A percentile compares a stretch with the other conserved stretches of the same genome.
phyloP scores from a whole-genome alignment of 2,113 vertebrate genomes.

The Pseudopipra pipra region DNA sequence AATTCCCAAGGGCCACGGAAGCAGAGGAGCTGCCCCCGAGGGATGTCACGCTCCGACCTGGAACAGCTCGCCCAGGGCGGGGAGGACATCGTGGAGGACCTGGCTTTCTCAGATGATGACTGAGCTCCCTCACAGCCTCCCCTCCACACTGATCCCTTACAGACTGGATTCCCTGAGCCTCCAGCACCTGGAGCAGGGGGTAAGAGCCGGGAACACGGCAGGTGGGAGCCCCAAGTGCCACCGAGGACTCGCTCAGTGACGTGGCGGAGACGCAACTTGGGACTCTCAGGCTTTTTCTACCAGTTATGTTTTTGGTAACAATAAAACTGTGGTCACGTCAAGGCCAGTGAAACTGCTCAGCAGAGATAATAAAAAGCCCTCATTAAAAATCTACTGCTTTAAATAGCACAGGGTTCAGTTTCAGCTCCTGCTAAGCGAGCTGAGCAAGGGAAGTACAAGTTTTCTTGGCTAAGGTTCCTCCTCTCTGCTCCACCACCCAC shows the following conservation, averaged over 20 bases:
- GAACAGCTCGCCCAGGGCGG: conserved; percentile 82
- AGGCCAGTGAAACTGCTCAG: neutral
- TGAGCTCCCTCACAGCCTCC: neutral
- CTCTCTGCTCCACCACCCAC: neutral
- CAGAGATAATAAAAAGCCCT: neutral
- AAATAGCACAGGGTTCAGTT: neutral
- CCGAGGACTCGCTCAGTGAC: neutral
- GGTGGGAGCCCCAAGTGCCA: neutral
- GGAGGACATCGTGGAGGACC: conserved; percentile 88
- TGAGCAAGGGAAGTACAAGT: neutral
- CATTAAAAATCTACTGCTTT: neutral
- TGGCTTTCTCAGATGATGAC: conserved; percentile 84
- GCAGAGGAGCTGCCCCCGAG: neutral
- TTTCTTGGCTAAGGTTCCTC: neutral
- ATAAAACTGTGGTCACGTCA: neutral
- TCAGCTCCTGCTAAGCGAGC: neutral
- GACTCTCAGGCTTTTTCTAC: neutral
- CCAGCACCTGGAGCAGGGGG: neutral
- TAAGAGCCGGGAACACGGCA: neutral
- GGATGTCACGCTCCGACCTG: conserved; percentile 75
- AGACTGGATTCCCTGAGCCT: neutral
- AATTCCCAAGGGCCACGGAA: neutral
- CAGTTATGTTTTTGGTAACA: neutral
- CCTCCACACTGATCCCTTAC: neutral
- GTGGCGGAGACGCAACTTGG: neutral